Base-by-base conservation (phyloP, 2,113 vertebrate species). In the Chaetura pelagica region DNA sequence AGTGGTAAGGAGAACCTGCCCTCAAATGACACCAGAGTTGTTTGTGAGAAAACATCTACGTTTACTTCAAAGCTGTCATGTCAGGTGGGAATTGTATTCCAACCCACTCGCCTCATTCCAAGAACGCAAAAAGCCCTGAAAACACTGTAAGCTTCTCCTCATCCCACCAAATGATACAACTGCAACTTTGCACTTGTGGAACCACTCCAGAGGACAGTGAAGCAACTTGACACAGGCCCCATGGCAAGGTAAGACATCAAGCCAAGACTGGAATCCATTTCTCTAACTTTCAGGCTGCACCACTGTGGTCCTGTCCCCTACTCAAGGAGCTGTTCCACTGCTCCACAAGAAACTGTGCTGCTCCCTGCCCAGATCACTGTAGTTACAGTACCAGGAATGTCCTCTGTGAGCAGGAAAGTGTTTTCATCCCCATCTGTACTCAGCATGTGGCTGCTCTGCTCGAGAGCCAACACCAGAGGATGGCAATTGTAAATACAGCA, bases 191-290 rank as follows among this genome's bases (percentile, higher is more conserved):
- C 32, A 17, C 62, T 22, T 26, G 32, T 15, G 23, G 77, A 58
- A 61, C n/a, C 48, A 20, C 46, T 59, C 11, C 20, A 55, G 55
- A 58, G 76, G 42, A 38, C 51, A 35, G 14, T 2, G 40, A 38
- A 35, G 30, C 12, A 7, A 12, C n/a, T 30, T 9, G 1, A 27
- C 6, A 6, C 15, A 26, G n/a, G 52, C 8, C 38, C 19, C 23
- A 21, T 0, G 0, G 30, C 18, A 38, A n/a, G 34, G 11, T 15
- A 61, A 26, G 29, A 3, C 5, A 46, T 2, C 29, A 59, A 54
- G 26, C 24, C 38, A 59, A 76, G 57, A 44, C 0, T 8, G 20
- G 29, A 49, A 77, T 18, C 18, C 44, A 10, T 30, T 42, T 66
- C 59, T 40, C 57, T 24, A 20, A 64, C 32, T n/a, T 40, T 34